Conservation (phyloP, 1,140 invertebrate species). For the Ericerus pela region DNA sequence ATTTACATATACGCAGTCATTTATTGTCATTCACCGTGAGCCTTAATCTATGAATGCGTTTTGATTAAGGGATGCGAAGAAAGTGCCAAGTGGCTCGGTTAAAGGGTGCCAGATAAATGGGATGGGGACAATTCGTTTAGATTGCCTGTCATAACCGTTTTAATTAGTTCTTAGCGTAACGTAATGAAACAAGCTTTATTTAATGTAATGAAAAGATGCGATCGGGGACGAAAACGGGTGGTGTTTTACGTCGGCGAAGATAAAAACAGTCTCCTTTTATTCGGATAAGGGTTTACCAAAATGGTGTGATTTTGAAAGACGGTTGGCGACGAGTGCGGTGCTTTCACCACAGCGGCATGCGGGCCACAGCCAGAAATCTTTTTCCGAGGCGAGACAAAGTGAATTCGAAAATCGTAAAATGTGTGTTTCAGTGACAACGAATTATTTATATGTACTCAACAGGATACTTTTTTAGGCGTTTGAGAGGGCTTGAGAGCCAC, state of each 20-base stretch:
- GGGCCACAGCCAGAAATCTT: no score
- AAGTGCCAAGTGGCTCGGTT: slow-evolving; percentile 7
- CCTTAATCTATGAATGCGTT: slow-evolving; percentile 7
- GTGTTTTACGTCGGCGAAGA: not conserved
- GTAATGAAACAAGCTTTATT: slow-evolving; percentile 12
- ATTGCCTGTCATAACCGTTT: slow-evolving; percentile 12
- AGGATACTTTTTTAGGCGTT: no score
- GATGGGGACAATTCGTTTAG: slow-evolving; percentile 10
- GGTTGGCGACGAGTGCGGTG: not conserved
- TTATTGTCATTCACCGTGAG: not conserved
- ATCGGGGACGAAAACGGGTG: not conserved
- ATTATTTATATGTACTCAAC: no score
- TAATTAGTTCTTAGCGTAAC: slow-evolving; percentile 10
- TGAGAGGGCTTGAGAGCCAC: no score
- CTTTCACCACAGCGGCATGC: not conserved
- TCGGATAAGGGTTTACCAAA: slow-evolving; percentile 1
- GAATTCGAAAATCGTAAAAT: no score
- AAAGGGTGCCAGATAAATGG: slow-evolving; percentile 9
- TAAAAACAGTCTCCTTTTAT: slow-evolving; percentile 7
- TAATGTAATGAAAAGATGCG: slow-evolving; percentile 12
- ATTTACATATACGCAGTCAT: no score
- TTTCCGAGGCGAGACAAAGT: no score
- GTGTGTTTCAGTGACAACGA: no score
- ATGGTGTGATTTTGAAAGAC: no score
- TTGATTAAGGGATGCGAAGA: slow-evolving; percentile 9